Conservation (phyloP, 53 echinoderm and acorn worm species). For the Patiria pectinifera region DNA sequence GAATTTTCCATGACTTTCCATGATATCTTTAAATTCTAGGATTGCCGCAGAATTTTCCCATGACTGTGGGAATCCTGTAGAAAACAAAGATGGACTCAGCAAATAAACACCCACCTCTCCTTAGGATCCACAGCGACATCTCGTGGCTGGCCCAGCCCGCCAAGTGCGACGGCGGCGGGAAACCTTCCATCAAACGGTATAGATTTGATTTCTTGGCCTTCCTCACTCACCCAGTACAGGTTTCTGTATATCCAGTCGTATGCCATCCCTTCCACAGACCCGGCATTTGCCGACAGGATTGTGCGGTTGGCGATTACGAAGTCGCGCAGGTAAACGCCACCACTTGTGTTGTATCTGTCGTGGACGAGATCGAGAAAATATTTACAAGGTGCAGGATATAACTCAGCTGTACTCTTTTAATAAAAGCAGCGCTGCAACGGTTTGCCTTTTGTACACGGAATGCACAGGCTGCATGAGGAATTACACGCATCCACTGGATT, state of each 20-base stretch:
- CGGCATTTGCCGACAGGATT: neutral
- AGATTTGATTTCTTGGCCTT: neutral
- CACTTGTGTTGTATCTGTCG: constrained; percentile 2
- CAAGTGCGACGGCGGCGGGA: neutral
- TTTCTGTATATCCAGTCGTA: constrained; percentile 55
- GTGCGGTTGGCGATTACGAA: neutral
- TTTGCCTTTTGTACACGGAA: too few relatives aligned
- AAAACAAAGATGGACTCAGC: too few relatives aligned
- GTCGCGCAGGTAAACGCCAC: neutral
- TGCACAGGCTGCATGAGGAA: too few relatives aligned
- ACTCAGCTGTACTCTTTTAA: too few relatives aligned
- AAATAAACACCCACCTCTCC: constrained; percentile 6
- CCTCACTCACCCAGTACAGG: constrained; percentile 40
- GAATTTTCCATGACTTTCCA: too few relatives aligned
- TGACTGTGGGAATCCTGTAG: too few relatives aligned
- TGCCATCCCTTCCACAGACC: constrained; percentile 16
- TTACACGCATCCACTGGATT: too few relatives aligned
- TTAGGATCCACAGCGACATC: constrained; percentile 47
- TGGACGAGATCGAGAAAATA: too few relatives aligned
- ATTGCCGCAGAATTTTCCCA: too few relatives aligned
- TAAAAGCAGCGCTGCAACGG: too few relatives aligned
- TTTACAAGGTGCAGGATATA: too few relatives aligned
- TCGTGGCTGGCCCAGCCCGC: constrained; percentile 38
- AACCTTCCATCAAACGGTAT: constrained; percentile 24
- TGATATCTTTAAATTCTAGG: too few relatives aligned